phyloP scores from a whole-genome alignment of 2,797 vertebrate genomes.

The Pangasius mekongensis region DNA sequence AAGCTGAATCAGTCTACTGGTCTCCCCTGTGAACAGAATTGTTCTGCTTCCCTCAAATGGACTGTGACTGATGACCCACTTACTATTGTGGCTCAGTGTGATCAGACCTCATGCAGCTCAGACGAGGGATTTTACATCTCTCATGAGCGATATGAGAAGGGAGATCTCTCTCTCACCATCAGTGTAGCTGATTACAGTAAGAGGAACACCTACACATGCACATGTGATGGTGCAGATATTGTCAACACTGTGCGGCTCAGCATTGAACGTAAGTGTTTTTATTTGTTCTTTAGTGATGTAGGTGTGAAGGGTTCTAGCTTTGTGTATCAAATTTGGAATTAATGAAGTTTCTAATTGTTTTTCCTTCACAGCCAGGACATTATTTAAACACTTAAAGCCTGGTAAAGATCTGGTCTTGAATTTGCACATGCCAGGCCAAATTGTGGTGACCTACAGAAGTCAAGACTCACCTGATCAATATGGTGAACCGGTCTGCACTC shows the following conservation, averaged over 20 bases:
- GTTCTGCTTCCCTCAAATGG: not conserved
- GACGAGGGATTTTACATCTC: not conserved
- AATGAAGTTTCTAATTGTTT: not conserved
- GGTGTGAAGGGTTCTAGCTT: not conserved
- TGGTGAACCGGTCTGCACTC: not conserved
- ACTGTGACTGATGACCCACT: not conserved
- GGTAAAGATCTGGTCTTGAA: not conserved
- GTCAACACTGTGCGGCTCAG: not conserved
- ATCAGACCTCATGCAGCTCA: not conserved
- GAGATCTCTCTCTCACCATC: constrained; percentile 1
- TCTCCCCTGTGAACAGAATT: not conserved
- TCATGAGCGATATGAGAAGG: not conserved
- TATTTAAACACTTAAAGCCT: not conserved
- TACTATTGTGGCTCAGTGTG: not conserved
- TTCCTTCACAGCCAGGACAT: not conserved
- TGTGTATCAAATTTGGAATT: not conserved
- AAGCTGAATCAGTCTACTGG: not conserved
- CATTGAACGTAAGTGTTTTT: not conserved
- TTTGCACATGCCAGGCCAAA: not conserved
- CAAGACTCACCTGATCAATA: not conserved
- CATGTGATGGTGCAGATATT: not conserved
- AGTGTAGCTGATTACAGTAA: not conserved
- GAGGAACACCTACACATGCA: not conserved
- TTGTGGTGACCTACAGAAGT: not conserved
- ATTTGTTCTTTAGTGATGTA: not conserved